Percentiles rank a stretch among this genome's conserved stretches.
These are phyloP conservation scores for Spodoptera litura DNA, from an alignment of 1,140 invertebrate genomes.

Conservation along the genomic window DNA sequence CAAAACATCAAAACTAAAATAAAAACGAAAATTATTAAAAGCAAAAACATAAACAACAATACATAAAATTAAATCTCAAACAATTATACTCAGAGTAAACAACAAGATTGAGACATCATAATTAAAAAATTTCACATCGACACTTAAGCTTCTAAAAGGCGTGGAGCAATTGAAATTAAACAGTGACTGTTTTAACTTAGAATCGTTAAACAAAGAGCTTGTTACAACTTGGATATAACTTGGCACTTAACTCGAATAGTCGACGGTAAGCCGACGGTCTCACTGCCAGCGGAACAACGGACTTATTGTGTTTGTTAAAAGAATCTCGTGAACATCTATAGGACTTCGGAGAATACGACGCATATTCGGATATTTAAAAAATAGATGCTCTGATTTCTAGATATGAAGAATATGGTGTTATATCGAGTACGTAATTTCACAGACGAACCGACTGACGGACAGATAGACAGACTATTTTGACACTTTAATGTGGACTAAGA, in stretches of 20 bases:
- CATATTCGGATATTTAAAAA: too few relatives aligned
- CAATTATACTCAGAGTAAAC: not conserved
- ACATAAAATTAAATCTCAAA: slow-evolving; percentile 1
- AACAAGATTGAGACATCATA: slow-evolving; percentile 16
- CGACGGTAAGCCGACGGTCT: slow-evolving; percentile 1
- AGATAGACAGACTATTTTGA: too few relatives aligned
- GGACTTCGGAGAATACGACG: too few relatives aligned
- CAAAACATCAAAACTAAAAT: not conserved
- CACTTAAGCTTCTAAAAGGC: slow-evolving; percentile 44
- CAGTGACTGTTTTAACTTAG: slow-evolving; percentile 42
- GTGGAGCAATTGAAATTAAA: slow-evolving; percentile 51
- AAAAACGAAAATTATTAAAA: not conserved
- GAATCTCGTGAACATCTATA: not conserved
- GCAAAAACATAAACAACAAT: not conserved
- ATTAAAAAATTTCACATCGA: slow-evolving; percentile 43
- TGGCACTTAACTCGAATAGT: slow-evolving; percentile 39
- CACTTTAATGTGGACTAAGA: too few relatives aligned
- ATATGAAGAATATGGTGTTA: too few relatives aligned
- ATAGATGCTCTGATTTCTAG: too few relatives aligned
- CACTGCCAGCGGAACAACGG: not conserved
- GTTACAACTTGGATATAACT: slow-evolving; percentile 51
- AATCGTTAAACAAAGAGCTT: slow-evolving; percentile 51
- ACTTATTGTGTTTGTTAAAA: not conserved
- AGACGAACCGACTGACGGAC: too few relatives aligned
- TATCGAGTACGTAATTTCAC: too few relatives aligned